Conservation (phyloP, 1,140 invertebrate genomes). For the Aphaenogaster ashmeadi region DNA sequence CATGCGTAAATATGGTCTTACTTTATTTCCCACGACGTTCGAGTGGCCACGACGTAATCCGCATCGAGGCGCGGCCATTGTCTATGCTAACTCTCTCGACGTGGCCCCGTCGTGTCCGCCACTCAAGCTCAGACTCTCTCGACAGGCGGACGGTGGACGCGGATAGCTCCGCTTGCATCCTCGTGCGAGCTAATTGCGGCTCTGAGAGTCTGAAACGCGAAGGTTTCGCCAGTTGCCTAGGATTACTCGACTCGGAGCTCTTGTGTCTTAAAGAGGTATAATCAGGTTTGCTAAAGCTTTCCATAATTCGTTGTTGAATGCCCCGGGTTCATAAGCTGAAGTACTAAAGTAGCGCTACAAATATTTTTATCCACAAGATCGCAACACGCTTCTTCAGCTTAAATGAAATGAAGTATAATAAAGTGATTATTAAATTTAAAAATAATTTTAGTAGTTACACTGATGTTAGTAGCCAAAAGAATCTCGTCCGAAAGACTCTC, state of each 20-base stretch:
- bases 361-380: conserved; percentile 14
- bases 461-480: neutral
- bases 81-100: conserved; percentile 63
- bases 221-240: conserved; percentile 59
- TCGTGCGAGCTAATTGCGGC: conserved; percentile 69
- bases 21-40: conserved; percentile 71
- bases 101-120: conserved; percentile 56
- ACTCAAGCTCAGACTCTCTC: conserved; percentile 62
- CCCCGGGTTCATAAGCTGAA: conserved; percentile 13
- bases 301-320: conserved; percentile 46
- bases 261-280: conserved; percentile 57
- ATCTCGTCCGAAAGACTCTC: neutral
- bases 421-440: neutral
- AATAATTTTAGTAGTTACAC: neutral
- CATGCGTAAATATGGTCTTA: conserved; percentile 57
- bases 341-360: neutral
- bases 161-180: conserved; percentile 36
- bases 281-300: conserved; percentile 53
- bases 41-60: conserved; percentile 57
- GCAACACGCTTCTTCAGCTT: neutral
- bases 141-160: conserved; percentile 52
- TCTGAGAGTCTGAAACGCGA: conserved; percentile 56
- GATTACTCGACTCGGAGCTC: conserved; percentile 45
- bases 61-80: conserved; percentile 65
- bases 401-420: neutral